Evolutionary conservation across 2,888 invertebrate species (phyloP).

Genomic region (Cistogaster globosa): DNA sequence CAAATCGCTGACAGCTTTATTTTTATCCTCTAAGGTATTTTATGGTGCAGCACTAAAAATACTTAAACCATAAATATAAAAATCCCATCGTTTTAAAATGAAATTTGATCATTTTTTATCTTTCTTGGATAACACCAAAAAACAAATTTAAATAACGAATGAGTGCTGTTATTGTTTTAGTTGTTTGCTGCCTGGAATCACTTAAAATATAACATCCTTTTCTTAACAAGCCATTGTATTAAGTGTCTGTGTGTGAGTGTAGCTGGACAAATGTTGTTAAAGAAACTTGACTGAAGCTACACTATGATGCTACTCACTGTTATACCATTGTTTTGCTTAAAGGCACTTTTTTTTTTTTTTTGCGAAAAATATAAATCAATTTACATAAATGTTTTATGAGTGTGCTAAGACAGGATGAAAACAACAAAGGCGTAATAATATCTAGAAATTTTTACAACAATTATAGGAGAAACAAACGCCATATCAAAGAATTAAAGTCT

Average conservation of each 20-base stretch:
- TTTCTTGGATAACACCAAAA: conserved; percentile 7
- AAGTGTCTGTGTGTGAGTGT: not conserved
- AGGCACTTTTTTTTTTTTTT: conserved; percentile 57
- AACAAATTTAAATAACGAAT: conserved; percentile 12
- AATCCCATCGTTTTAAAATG: conserved; percentile 24
- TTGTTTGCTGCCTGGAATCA: not conserved
- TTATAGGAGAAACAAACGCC: conserved; percentile 1
- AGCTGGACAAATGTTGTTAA: not conserved
- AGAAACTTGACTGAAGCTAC: conserved; percentile 29
- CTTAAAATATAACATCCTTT: not conserved
- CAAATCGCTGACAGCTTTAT: conserved; percentile 65
- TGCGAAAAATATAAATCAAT: conserved; percentile 63
- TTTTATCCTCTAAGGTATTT: conserved; percentile 62
- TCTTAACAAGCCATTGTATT: not conserved
- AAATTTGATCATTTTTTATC: conserved; percentile 31
- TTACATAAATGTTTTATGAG: conserved; percentile 69
- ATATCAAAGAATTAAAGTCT: conserved; percentile 43
- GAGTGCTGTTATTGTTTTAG: conserved; percentile 10
- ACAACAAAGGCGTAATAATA: not conserved
- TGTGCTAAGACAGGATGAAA: conserved; percentile 20
- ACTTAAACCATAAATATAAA: conserved; percentile 16
- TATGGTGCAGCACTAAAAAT: conserved; percentile 5
- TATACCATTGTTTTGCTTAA: conserved; percentile 58
- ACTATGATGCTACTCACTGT: conserved; percentile 20
- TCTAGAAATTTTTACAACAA: conserved; percentile 2